Conservation (phyloP, 2,888 invertebrate species). For the Tetranychus truncatus region DNA sequence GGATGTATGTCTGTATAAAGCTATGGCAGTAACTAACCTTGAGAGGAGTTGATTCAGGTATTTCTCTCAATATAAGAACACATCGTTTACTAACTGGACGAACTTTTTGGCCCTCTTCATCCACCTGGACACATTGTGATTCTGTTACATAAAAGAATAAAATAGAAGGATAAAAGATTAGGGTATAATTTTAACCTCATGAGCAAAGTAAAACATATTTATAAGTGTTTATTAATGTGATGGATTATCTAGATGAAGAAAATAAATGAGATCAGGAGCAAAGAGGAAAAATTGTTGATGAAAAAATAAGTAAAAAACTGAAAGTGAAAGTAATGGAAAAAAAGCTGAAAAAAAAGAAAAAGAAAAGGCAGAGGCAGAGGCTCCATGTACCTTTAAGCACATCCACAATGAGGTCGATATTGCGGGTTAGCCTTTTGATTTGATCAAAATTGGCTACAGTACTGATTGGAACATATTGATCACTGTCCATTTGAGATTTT, state of each 20-base stretch:
- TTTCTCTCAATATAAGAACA: conserved; percentile 69
- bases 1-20: too few relatives aligned
- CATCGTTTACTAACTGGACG: conserved; percentile 60
- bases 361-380: background rate
- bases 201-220: too few relatives aligned
- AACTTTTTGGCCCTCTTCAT: conserved; percentile 65
- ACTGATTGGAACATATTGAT: conserved; percentile 76
- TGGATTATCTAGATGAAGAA: background rate
- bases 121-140: conserved; percentile 69
- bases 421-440: conserved; percentile 41
- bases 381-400: conserved; percentile 44
- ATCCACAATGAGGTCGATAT: conserved; percentile 49
- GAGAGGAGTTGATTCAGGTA: conserved; percentile 56
- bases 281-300: background rate
- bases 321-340: background rate
- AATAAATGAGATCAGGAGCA: conserved; percentile 11
- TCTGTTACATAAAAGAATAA: conserved; percentile 35
- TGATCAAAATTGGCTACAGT: conserved; percentile 76
- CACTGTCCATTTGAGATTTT: conserved; percentile 77
- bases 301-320: background rate
- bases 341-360: background rate
- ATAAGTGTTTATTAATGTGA: background rate
- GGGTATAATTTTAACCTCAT: background rate
- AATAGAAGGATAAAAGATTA: background rate
- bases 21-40: background rate